A percentile compares a stretch with the other conserved stretches of the same genome.
Evolutionary conservation across 1,140 invertebrate species (phyloP).

Genomic region (Sycophaga agraensis): DNA sequence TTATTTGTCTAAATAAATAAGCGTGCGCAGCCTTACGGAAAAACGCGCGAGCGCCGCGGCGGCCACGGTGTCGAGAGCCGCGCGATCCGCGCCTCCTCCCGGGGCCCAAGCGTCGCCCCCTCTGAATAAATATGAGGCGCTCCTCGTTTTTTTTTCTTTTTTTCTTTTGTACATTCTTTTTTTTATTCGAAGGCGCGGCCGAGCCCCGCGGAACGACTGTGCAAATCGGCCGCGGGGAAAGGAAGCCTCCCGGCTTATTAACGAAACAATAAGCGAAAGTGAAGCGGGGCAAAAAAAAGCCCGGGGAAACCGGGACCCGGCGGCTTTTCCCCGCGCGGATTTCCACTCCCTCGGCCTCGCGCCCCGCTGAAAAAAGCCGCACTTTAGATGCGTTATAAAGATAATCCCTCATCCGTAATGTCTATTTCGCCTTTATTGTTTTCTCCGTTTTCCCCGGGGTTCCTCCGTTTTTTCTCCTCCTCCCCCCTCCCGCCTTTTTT

Average conservation of each 20-base stretch:
- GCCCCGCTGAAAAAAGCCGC: background rate
- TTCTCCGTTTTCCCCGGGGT: conserved; percentile 1
- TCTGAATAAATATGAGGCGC: no score
- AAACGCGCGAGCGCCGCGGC: background rate
- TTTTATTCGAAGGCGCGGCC: no score
- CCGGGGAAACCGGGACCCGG: background rate
- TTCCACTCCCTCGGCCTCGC: background rate
- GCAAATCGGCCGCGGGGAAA: background rate
- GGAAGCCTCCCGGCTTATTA: background rate
- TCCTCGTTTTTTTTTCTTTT: no score
- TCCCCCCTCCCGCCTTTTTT: background rate
- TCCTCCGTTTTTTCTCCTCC: conserved; percentile 15
- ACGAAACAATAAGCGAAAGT: conserved; percentile 18
- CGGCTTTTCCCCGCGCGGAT: background rate
- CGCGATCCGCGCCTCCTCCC: no score
- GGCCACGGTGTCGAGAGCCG: background rate
- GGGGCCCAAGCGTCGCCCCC: no score
- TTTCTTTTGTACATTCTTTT: no score
- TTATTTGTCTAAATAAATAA: conserved; percentile 5
- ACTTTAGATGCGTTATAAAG: conserved; percentile 22
- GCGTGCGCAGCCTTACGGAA: background rate
- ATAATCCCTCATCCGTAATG: conserved; percentile 27
- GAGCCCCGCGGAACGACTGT: no score
- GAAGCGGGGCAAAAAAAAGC: background rate
- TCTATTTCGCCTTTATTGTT: conserved; percentile 28